phyloP scores from a whole-genome alignment of 2,113 vertebrate genomes.

The Chunga burmeisteri region DNA sequence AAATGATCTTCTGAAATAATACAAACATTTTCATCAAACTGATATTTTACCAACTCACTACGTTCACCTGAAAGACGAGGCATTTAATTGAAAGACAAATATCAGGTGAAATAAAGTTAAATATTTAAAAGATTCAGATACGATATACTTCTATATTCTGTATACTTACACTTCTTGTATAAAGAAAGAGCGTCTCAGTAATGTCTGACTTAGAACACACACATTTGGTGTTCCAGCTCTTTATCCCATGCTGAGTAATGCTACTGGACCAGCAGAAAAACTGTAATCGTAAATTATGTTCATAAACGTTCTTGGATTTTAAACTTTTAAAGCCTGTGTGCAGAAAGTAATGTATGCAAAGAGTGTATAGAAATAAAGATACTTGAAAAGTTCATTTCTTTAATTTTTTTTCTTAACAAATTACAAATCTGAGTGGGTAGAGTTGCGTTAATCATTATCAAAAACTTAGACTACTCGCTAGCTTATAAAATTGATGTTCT shows the following conservation, averaged over 20 bases:
- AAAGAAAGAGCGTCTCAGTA: background rate
- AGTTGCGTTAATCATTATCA: background rate
- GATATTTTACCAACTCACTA: background rate
- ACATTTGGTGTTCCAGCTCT: background rate
- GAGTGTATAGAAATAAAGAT: background rate
- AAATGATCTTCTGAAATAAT: background rate
- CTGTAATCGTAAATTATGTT: background rate
- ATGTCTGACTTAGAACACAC: background rate
- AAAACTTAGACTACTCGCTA: rapidly evolving
- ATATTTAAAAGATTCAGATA: background rate
- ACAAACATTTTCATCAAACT: background rate
- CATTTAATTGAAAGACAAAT: background rate
- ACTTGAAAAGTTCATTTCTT: background rate
- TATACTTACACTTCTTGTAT: background rate
- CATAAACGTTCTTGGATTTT: background rate
- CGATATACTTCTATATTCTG: too few relatives aligned
- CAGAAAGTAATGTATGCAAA: background rate
- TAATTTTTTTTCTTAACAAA: background rate
- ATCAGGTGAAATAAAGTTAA: background rate
- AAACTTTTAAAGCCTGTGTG: background rate
- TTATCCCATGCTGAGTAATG: background rate
- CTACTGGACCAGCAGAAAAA: background rate
- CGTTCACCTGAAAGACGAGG: background rate
- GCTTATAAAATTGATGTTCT: background rate
- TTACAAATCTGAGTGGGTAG: background rate